phyloP scores from a whole-genome alignment of 1,140 invertebrate genomes.

The Drosophila willistoni region DNA sequence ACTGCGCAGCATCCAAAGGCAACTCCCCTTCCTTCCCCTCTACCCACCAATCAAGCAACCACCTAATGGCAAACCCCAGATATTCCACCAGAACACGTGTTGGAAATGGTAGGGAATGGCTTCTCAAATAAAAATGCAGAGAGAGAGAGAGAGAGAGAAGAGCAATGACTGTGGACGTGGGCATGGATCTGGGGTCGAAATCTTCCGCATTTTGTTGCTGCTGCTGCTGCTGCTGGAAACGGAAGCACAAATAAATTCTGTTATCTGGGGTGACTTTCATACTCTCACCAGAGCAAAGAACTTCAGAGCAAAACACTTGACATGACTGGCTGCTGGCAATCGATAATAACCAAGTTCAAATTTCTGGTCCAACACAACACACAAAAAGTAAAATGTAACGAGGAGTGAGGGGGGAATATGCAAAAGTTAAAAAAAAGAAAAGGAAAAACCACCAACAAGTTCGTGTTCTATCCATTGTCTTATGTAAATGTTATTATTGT shows the following conservation, averaged over 20 bases:
- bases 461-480: conserved; percentile 31
- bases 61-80: conserved; percentile 10
- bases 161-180: background rate
- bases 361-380: conserved; percentile 30
- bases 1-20: conserved; percentile 64
- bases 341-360: conserved; percentile 68
- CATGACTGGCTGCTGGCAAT: conserved; percentile 51
- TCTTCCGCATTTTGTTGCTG: conserved; percentile 15
- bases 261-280: conserved; percentile 47
- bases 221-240: conserved; percentile 42
- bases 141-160: background rate
- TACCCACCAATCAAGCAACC: background rate
- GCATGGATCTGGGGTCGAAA: background rate
- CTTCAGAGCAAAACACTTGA: conserved; percentile 70
- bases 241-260: conserved; percentile 24
- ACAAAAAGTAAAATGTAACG: conserved; percentile 45
- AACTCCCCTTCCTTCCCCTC: conserved; percentile 7
- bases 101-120: conserved; percentile 18
- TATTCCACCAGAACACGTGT: conserved; percentile 51
- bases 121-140: conserved; percentile 11
- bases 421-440: background rate
- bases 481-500: conserved; percentile 52
- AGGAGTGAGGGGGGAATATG: background rate
- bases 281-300: conserved; percentile 35
- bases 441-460: conserved; percentile 5